phyloP scores from a whole-genome alignment of 2,797 vertebrate species.

The Sebastes hubbsi region DNA sequence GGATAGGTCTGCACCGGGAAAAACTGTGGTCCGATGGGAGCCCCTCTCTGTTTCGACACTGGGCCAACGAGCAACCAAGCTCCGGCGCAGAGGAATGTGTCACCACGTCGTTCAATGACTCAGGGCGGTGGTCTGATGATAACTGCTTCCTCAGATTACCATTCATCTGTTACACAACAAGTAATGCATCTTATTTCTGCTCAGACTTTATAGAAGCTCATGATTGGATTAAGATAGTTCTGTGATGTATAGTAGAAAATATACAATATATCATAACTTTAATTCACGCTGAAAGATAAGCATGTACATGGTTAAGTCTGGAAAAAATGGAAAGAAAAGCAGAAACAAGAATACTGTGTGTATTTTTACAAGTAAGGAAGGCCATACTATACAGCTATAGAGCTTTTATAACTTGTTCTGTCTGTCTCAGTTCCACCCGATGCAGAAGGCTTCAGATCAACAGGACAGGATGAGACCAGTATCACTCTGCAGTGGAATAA shows the following conservation, averaged over 20 bases:
- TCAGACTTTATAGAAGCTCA: background rate
- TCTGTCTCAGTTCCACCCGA: slow-evolving; percentile 9
- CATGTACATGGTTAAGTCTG: background rate
- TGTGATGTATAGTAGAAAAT: background rate
- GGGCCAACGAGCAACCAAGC: background rate
- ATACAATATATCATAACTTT: background rate
- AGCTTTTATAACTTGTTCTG: background rate
- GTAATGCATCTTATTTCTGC: slow-evolving; percentile 19
- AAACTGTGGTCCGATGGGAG: slow-evolving; percentile 54
- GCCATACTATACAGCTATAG: background rate
- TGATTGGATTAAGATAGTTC: background rate
- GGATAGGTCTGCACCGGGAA: slow-evolving; percentile 45
- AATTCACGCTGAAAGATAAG: background rate
- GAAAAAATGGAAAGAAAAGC: background rate
- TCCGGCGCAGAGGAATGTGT: background rate
- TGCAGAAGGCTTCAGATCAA: background rate
- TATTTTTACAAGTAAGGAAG: background rate
- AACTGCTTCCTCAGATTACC: background rate
- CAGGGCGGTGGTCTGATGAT: slow-evolving; percentile 38
- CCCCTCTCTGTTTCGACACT: slow-evolving; percentile 24
- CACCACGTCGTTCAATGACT: background rate
- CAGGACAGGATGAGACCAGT: background rate
- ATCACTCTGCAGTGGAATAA: slow-evolving; percentile 57
- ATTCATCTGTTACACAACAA: slow-evolving; percentile 42
- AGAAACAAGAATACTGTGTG: background rate